Conservation (phyloP, 1,140 invertebrate species). For the Bombus cullumanus region DNA sequence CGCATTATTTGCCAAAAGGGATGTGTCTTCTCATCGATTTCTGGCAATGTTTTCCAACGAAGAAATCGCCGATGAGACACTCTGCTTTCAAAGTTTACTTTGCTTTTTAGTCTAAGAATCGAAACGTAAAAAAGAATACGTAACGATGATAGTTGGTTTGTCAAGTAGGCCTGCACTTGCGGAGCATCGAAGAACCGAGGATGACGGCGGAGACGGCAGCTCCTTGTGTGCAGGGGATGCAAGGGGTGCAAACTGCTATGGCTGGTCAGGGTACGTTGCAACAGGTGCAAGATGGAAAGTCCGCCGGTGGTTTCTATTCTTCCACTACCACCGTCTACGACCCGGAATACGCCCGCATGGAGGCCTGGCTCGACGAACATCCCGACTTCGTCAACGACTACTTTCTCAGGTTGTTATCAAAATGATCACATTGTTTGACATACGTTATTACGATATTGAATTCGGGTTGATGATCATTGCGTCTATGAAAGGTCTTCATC, state of each 20-base stretch:
- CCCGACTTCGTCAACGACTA: slow-evolving; percentile 97
- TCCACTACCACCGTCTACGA: slow-evolving; percentile 87
- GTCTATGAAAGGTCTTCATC: not conserved
- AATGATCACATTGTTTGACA: not conserved
- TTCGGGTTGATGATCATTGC: not conserved
- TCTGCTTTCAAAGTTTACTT: no score
- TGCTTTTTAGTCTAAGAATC: not conserved
- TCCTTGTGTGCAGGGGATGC: slow-evolving; percentile 81
- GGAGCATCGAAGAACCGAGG: slow-evolving; percentile 90
- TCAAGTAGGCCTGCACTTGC: slow-evolving; percentile 88
- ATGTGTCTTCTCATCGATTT: no score
- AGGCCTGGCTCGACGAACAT: slow-evolving; percentile 98
- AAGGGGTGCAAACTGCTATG: slow-evolving; percentile 81
- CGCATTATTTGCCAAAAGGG: no score
- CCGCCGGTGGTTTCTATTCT: slow-evolving; percentile 68
- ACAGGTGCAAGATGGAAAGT: slow-evolving; percentile 74
- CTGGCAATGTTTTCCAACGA: no score
- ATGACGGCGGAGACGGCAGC: slow-evolving; percentile 87
- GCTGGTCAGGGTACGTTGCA: slow-evolving; percentile 78
- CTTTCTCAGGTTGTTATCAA: slow-evolving; percentile 89
- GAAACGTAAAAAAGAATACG: not conserved
- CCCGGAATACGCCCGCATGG: slow-evolving; percentile 92
- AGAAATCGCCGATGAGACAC: no score
- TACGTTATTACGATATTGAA: not conserved
- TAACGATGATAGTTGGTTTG: slow-evolving; percentile 22